A percentile compares a stretch with the other conserved stretches of the same genome.
These are phyloP conservation scores for Drosophila seclusa DNA, from an alignment of 2,888 invertebrate genomes.

Conservation along the genomic window DNA sequence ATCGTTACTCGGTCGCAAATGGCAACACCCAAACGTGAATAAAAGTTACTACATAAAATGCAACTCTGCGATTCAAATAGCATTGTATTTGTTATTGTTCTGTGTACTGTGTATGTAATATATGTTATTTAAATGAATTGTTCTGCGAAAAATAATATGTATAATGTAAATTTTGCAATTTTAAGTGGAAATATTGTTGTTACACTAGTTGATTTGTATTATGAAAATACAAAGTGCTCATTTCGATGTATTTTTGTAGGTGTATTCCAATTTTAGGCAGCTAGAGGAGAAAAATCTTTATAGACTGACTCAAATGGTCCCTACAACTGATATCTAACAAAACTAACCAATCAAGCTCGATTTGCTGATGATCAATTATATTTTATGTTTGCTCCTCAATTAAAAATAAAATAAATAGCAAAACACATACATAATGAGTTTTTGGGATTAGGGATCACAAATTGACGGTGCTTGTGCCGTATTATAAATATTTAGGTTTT, in stretches of 20 bases:
- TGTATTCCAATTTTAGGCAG: background rate
- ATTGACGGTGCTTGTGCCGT: background rate
- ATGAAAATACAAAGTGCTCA: too few species aligned
- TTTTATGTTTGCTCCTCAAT: background rate
- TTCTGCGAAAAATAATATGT: background rate
- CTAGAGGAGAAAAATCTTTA: background rate
- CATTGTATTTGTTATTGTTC: conserved; percentile 50
- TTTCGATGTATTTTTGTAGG: background rate
- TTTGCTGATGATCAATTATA: background rate
- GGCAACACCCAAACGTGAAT: conserved; percentile 47
- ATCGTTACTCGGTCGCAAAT: conserved; percentile 48
- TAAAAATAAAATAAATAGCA: conserved; percentile 7
- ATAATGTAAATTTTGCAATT: background rate
- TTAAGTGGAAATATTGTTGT: background rate
- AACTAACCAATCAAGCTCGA: background rate
- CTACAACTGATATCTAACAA: background rate
- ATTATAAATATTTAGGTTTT: background rate
- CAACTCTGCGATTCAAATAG: conserved; percentile 49
- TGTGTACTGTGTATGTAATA: background rate
- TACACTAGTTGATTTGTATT: background rate
- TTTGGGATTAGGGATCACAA: conserved; percentile 3
- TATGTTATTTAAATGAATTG: background rate
- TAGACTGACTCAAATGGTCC: background rate
- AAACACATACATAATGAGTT: background rate
- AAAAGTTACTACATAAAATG: conserved; percentile 54